A percentile compares a stretch with the other conserved stretches of the same genome.
phyloP scores from a whole-genome alignment of 2,797 vertebrate species.

The Sternarchorhynchus goeldii region DNA sequence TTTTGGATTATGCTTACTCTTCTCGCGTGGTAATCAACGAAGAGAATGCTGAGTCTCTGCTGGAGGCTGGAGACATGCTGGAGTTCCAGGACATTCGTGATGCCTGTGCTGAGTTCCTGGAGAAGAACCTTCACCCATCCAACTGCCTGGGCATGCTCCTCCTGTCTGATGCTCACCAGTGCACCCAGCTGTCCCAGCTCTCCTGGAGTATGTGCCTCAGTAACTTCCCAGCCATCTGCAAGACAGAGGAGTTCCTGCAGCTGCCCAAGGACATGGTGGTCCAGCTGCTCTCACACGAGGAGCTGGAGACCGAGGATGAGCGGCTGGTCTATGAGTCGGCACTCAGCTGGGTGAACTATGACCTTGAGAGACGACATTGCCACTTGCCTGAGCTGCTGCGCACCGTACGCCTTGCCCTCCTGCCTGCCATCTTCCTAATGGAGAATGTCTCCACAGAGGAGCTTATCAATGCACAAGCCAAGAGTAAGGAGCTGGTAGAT shows the following conservation, averaged over 20 bases:
- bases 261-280: constrained; percentile 97
- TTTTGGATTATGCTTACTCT: constrained; percentile 96
- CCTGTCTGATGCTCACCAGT: constrained; percentile 95
- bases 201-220: constrained; percentile 98
- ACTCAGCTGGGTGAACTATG: constrained; percentile 95
- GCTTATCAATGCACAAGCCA: constrained; percentile 90
- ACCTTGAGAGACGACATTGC: constrained; percentile 89
- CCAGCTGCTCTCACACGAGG: constrained; percentile 93
- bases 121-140: constrained; percentile 94
- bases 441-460: constrained; percentile 97
- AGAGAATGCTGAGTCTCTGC: constrained; percentile 93
- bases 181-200: constrained; percentile 92
- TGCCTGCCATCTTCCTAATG: constrained; percentile 98
- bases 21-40: constrained; percentile 98
- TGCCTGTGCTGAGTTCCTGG: constrained; percentile 94
- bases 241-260: constrained; percentile 96
- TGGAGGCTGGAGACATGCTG: constrained; percentile 97
- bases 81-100: constrained; percentile 98
- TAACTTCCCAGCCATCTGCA: constrained; percentile 96
- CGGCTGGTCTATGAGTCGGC: constrained; percentile 94
- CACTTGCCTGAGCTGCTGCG: constrained; percentile 89
- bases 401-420: constrained; percentile 90
- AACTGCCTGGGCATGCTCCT: constrained; percentile 98
- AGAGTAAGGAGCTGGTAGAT: constrained; percentile 96
- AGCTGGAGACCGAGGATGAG: constrained; percentile 96